A percentile compares a stretch with the other conserved stretches of the same genome.
These are phyloP conservation scores for Brachyrhaphis roseni DNA, from an alignment of 2,797 vertebrate genomes.

Conservation along the genomic window DNA sequence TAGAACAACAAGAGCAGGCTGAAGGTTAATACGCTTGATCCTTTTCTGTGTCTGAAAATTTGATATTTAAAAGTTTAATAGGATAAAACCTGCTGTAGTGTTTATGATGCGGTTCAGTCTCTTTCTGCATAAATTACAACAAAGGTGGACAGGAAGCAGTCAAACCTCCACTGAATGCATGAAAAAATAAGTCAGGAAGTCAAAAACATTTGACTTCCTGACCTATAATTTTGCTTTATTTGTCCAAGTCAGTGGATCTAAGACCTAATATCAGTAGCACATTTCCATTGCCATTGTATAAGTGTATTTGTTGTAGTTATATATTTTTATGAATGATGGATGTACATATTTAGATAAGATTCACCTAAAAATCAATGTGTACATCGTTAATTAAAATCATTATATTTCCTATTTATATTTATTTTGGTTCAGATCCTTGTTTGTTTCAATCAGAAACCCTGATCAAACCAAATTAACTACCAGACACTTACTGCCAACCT, in stretches of 20 bases:
- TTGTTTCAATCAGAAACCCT: background rate
- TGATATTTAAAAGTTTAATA: background rate
- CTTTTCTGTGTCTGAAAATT: conserved; percentile 5
- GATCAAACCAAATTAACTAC: background rate
- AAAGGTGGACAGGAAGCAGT: background rate
- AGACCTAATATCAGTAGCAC: background rate
- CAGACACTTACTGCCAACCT: background rate
- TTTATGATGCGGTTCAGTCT: background rate
- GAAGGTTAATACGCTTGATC: conserved; percentile 82
- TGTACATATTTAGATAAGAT: background rate
- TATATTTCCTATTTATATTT: background rate
- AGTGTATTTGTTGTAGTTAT: background rate
- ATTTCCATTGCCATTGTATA: background rate
- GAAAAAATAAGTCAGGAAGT: background rate
- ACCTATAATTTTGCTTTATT: background rate
- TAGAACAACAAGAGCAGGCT: conserved; percentile 72
- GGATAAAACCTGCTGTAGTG: background rate
- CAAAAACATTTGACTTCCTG: background rate
- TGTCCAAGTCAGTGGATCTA: background rate
- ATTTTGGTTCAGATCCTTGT: background rate
- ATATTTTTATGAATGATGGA: background rate
- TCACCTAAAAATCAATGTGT: background rate
- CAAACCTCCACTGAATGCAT: background rate
- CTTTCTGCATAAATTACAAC: background rate
- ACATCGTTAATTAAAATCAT: background rate